These are phyloP conservation scores for Sapajus apella DNA, from an alignment of 2,113 vertebrate genomes.

Conservation along the genomic window DNA sequence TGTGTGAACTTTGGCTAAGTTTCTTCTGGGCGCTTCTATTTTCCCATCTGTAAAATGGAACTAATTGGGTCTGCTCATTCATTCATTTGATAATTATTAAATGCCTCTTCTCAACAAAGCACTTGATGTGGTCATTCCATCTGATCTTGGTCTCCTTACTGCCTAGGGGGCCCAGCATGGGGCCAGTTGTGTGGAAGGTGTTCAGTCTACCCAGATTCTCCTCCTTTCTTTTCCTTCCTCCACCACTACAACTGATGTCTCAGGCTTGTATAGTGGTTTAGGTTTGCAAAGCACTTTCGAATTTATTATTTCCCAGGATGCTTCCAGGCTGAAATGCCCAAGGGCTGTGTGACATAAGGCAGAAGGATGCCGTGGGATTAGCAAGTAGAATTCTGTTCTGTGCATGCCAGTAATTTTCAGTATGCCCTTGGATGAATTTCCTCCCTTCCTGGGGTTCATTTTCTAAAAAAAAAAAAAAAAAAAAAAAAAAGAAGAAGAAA, in stretches of 20 bases:
- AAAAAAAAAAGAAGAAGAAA: background rate
- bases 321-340: conserved; percentile 39
- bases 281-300: conserved; percentile 35
- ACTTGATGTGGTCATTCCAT: background rate
- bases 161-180: background rate
- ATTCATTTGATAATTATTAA: background rate
- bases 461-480: background rate
- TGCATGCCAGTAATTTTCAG: background rate
- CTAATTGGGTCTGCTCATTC: background rate
- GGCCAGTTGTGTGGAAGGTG: background rate
- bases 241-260: background rate
- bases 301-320: conserved; percentile 47
- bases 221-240: background rate
- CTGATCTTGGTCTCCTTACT: background rate
- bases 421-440: background rate
- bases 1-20: background rate
- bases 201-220: background rate
- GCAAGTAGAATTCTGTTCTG: background rate
- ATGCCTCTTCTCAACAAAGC: background rate
- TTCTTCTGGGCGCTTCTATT: background rate
- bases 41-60: conserved; percentile 46
- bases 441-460: conserved; percentile 37
- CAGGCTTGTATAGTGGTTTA: background rate
- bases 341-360: conserved; percentile 22
- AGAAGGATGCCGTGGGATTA: background rate